These are phyloP conservation scores for Sebastes jordani DNA, from an alignment of 2,797 vertebrate genomes.

Conservation along the genomic window DNA sequence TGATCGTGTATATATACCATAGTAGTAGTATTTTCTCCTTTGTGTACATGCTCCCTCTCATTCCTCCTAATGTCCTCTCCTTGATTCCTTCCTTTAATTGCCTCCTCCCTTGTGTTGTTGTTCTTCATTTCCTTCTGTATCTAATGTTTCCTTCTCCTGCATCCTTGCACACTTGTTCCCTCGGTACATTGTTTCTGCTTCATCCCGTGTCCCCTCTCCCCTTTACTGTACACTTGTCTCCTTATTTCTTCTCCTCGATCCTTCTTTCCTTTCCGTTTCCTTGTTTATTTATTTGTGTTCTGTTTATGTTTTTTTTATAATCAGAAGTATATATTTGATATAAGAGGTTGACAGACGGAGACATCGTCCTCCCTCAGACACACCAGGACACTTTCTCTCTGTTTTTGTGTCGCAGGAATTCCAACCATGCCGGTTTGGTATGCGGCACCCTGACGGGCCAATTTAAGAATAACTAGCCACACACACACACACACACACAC, in stretches of 20 bases:
- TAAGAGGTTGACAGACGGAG: background rate
- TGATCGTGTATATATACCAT: too few species aligned
- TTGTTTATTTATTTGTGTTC: background rate
- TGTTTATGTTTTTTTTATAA: background rate
- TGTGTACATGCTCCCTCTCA: too few species aligned
- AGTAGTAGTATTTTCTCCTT: too few species aligned
- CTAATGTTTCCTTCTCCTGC: too few species aligned
- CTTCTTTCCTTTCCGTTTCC: background rate
- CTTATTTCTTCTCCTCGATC: background rate
- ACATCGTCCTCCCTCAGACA: background rate
- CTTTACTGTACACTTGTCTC: background rate
- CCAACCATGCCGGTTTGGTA: conserved; percentile 49
- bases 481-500: background rate
- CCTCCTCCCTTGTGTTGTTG: too few species aligned
- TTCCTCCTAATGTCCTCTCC: too few species aligned
- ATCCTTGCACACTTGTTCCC: background rate
- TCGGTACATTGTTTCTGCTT: background rate
- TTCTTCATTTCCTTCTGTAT: too few species aligned
- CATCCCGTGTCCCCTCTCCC: background rate
- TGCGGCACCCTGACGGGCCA: conserved; percentile 45
- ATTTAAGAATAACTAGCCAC: conserved; percentile 52
- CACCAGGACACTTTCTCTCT: conserved; percentile 16
- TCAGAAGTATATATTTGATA: background rate
- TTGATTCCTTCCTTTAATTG: too few species aligned
- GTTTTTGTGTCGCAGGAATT: conserved; percentile 65